Base-by-base conservation (phyloP, 2,113 vertebrate genomes). In the Grantiella picta region DNA sequence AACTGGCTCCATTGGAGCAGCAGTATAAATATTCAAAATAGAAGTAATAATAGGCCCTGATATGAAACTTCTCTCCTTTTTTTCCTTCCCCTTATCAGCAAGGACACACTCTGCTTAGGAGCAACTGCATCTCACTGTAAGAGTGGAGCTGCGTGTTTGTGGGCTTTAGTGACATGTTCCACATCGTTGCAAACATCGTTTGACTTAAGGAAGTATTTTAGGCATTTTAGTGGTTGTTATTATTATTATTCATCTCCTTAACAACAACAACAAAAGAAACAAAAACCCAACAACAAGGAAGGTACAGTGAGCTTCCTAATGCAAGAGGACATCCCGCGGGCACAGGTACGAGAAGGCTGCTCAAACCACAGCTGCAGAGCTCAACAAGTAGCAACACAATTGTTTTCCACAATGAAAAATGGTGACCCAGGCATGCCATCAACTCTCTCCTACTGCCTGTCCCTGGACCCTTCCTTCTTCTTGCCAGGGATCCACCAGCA, bases 1-100 rank as follows among this genome's bases (percentile, higher is more conserved):
- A 92, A 94, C 96, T 96, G 96, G 95, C 97, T 97, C 96, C 95
- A 97, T 94, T 97, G 96, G 94, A 97, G 96, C 92, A 96, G 92
- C 96, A 93, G 96, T 92, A 95, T 70, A 97, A 95, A 95, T 95
- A 96, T 91, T 96, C 89, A 96, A 91, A 95, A 95, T 69, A 96
- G 87, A 96, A 92, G 80, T 91, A 96, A 80, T 70, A 96, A 89
- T n/a, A 95, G 94, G 95, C 87, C 90, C 89, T 95, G 92, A 95
- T 91, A 92, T 53, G 66, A 82, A 95, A 87, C 47, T 84, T 73
- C 12, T 82, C 16, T 84, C 40, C 59, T 90, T 69, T 82, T 76
- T 75, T 57, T 15, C 42, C 64, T 86, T 77, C 82, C 49, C 63
- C 83, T 75, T 66, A 86, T 59, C 91, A 94, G 70, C 77, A 93